Conservation (phyloP, 2,888 invertebrate genomes). For the Osedax frankpressi region DNA sequence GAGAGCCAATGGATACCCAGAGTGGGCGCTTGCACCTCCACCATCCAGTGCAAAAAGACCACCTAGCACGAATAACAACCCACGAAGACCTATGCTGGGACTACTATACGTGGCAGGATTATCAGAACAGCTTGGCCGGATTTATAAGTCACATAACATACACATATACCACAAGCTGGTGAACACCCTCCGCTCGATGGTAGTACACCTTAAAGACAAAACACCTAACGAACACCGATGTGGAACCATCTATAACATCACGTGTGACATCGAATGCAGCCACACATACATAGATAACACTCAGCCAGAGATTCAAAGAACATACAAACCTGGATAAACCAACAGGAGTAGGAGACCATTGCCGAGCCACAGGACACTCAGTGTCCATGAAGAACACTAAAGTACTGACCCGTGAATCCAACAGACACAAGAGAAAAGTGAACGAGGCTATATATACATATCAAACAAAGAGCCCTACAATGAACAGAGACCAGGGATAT, state of each 20-base stretch:
- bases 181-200: background rate
- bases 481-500: background rate
- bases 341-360: background rate
- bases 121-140: background rate
- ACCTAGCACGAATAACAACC: background rate
- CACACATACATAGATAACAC: background rate
- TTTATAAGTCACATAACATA: background rate
- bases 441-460: background rate
- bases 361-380: background rate
- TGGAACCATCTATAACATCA: background rate
- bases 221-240: background rate
- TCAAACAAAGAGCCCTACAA: background rate
- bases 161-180: background rate
- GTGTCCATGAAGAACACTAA: background rate
- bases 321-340: background rate
- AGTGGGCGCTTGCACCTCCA: background rate
- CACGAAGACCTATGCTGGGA: background rate
- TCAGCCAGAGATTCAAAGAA: slow-evolving; percentile 8
- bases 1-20: background rate
- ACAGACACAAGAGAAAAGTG: too few relatives aligned
- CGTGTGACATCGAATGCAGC: background rate
- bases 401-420: too few relatives aligned
- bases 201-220: background rate
- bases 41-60: background rate
- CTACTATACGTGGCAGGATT: slow-evolving; percentile 3